These are phyloP conservation scores for Agrochola macilenta DNA, from an alignment of 2,888 invertebrate species.

Conservation along the genomic window DNA sequence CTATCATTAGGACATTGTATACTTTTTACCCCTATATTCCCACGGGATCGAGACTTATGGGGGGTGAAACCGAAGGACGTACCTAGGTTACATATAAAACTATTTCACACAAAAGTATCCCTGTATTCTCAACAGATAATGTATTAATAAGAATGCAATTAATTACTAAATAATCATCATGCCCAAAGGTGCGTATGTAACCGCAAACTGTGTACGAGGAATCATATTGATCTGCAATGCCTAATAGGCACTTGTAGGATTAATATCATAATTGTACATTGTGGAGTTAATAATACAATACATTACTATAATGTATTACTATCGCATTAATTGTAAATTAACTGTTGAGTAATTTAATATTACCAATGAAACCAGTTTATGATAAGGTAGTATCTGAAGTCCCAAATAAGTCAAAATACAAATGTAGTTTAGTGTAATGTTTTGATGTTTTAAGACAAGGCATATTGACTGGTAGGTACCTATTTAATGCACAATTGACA, in stretches of 20 bases:
- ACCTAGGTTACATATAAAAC: background rate
- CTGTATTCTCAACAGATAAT: background rate
- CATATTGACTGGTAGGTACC: background rate
- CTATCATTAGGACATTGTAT: too few species aligned
- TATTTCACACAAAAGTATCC: background rate
- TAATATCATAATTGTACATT: conserved; percentile 7
- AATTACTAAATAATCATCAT: conserved; percentile 23
- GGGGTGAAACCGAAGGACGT: too few species aligned
- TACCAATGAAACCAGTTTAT: background rate
- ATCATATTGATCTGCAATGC: conserved; percentile 14
- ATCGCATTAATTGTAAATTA: background rate
- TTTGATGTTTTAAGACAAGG: too few species aligned
- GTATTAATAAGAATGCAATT: background rate
- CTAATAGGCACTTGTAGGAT: conserved; percentile 7
- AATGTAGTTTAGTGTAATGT: background rate
- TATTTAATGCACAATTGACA: background rate
- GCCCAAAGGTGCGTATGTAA: conserved; percentile 1
- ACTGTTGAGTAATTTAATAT: background rate
- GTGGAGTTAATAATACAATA: background rate
- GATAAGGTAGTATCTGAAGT: background rate
- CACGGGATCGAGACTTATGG: too few species aligned
- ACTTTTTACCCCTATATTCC: too few species aligned
- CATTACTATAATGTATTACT: background rate
- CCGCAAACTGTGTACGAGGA: background rate
- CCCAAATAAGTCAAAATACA: background rate